Percentiles rank a stretch among this genome's conserved stretches.
These are phyloP conservation scores for Emmelina monodactyla DNA, from an alignment of 2,888 invertebrate genomes.

Conservation along the genomic window DNA sequence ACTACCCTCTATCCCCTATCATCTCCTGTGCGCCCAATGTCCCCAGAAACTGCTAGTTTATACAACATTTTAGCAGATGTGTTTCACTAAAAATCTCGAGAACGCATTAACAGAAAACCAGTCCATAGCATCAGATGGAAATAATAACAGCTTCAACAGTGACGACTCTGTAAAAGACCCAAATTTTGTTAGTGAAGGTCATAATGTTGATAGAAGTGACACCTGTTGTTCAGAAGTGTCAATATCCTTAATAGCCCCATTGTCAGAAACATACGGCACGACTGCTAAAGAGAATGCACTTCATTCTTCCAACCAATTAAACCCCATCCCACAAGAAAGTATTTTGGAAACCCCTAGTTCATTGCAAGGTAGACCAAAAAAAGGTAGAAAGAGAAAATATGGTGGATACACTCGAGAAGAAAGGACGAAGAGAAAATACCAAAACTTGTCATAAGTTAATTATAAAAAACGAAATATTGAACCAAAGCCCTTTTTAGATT, in stretches of 20 bases:
- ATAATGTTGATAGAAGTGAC: background rate
- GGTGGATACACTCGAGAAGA: conserved; percentile 6
- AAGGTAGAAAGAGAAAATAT: conserved; percentile 8
- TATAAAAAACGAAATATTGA: background rate
- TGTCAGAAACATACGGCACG: background rate
- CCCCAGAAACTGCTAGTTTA: background rate
- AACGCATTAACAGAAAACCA: background rate
- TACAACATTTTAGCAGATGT: background rate
- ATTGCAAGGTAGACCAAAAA: conserved; percentile 6
- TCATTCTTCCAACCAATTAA: background rate
- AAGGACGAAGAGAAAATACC: conserved; percentile 6
- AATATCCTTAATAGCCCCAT: background rate
- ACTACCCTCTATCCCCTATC: background rate
- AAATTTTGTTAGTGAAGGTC: background rate
- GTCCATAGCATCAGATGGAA: background rate
- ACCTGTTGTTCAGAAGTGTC: too few species aligned
- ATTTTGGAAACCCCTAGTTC: conserved; percentile 3
- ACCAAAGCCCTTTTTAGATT: background rate
- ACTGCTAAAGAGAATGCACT: background rate
- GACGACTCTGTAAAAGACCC: background rate
- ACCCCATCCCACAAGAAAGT: background rate
- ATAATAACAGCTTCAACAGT: background rate
- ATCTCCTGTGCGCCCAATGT: background rate
- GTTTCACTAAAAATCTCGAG: background rate
- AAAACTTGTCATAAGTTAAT: conserved; percentile 6